These are phyloP conservation scores for Nannobrachium achirus DNA, from an alignment of 2,113 vertebrate species.

Conservation along the genomic window DNA sequence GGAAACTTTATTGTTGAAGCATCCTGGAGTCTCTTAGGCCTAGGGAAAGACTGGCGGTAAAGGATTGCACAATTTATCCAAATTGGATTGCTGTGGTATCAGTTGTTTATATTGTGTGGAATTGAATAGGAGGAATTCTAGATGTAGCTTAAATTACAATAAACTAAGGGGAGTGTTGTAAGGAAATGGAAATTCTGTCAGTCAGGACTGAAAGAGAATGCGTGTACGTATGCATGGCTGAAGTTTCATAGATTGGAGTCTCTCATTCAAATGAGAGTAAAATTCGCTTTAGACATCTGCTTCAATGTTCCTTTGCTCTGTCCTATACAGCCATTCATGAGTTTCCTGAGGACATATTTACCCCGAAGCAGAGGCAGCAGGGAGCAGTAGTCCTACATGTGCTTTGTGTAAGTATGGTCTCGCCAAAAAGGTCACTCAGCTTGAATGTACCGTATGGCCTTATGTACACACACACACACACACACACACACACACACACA, in stretches of 20 bases:
- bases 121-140: slow-evolving; percentile 7
- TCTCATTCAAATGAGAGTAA: not conserved
- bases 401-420: slow-evolving; percentile 76
- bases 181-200: not conserved
- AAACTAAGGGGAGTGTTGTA: not conserved
- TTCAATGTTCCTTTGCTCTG: not conserved
- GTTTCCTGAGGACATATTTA: slow-evolving; percentile 82
- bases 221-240: not conserved
- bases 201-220: not conserved
- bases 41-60: not conserved
- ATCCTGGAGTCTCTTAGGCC: no score
- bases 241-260: no score
- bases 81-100: not conserved
- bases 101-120: not conserved
- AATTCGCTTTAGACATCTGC: no score
- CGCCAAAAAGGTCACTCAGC: not conserved
- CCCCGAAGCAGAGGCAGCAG: slow-evolving; percentile 71
- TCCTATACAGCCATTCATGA: slow-evolving; percentile 73
- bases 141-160: not conserved
- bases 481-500: not conserved
- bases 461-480: not conserved
- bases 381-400: slow-evolving; percentile 81
- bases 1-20: no score
- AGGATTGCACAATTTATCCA: not conserved
- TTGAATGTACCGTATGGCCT: not conserved